Evolutionary conservation across 2,888 invertebrate species (phyloP).

Genomic region (Adelognathus sp.): DNA sequence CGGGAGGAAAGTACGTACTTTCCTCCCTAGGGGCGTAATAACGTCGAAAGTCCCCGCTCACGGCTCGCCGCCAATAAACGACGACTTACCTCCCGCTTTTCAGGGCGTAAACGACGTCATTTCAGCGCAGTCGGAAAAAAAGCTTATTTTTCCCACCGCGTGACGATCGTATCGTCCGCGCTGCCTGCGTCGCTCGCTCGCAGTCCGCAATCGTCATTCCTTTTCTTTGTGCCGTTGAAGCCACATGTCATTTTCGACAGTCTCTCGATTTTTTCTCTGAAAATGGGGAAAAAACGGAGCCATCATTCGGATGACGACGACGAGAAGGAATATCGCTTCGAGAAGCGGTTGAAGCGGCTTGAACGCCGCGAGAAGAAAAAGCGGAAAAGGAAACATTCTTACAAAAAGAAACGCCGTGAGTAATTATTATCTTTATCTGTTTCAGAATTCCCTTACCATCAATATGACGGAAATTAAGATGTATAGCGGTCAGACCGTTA

Average conservation of each 20-base stretch:
- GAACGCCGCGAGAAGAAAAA: background rate
- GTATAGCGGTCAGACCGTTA: background rate
- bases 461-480: background rate
- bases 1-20: too few relatives aligned
- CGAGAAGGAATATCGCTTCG: background rate
- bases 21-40: too few relatives aligned
- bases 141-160: too few relatives aligned
- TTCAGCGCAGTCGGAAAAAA: too few relatives aligned
- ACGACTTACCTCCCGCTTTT: too few relatives aligned
- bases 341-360: background rate
- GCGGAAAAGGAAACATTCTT: background rate
- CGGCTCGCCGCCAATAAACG: too few relatives aligned
- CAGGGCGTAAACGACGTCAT: too few relatives aligned
- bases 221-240: slow-evolving; percentile 3
- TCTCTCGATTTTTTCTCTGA: too few relatives aligned
- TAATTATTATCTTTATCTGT: background rate
- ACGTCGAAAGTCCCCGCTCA: too few relatives aligned
- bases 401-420: background rate
- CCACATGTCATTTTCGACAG: too few relatives aligned
- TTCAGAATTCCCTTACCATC: background rate
- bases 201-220: background rate
- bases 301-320: background rate
- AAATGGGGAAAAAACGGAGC: background rate
- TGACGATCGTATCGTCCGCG: too few relatives aligned
- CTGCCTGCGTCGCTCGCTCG: background rate